Evolutionary conservation across 1,140 invertebrate genomes (phyloP).

Genomic region (Pectinophora gossypiella): DNA sequence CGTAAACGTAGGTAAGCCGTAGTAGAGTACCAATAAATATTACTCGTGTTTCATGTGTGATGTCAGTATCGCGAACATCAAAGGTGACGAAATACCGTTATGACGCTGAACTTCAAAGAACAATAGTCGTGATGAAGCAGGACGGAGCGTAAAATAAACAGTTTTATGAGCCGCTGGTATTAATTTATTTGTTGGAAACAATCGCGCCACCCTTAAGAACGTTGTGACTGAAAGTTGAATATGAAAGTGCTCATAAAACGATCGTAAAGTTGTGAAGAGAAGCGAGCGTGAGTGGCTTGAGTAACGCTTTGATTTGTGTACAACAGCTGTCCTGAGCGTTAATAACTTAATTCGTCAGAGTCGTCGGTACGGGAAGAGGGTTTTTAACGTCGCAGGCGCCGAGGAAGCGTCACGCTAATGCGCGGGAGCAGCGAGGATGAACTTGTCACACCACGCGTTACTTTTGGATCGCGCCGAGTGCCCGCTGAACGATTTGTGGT

Average conservation of each 20-base stretch:
- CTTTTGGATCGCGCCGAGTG: constrained; percentile 20
- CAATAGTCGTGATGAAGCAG: constrained; percentile 38
- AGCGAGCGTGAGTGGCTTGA: constrained; percentile 29
- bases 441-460: constrained; percentile 18
- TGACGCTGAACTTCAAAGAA: constrained; percentile 44
- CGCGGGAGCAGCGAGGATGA: constrained; percentile 24
- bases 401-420: constrained; percentile 35
- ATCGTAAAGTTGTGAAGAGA: constrained; percentile 50
- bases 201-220: constrained; percentile 34
- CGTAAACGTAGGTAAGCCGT: background rate
- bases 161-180: constrained; percentile 43
- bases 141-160: constrained; percentile 41
- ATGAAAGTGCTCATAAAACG: constrained; percentile 65
- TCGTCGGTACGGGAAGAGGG: constrained; percentile 54
- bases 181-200: constrained; percentile 64
- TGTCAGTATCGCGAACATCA: constrained; percentile 33
- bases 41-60: background rate
- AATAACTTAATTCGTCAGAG: constrained; percentile 75
- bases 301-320: constrained; percentile 69
- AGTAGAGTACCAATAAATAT: background rate
- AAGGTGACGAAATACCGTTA: constrained; percentile 31
- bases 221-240: constrained; percentile 52
- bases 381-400: constrained; percentile 46
- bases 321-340: constrained; percentile 65
- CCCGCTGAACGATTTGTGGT: constrained; percentile 37